Conservation (phyloP, 2,797 vertebrate genomes). For the Pseudocheirus occidentalis region DNA sequence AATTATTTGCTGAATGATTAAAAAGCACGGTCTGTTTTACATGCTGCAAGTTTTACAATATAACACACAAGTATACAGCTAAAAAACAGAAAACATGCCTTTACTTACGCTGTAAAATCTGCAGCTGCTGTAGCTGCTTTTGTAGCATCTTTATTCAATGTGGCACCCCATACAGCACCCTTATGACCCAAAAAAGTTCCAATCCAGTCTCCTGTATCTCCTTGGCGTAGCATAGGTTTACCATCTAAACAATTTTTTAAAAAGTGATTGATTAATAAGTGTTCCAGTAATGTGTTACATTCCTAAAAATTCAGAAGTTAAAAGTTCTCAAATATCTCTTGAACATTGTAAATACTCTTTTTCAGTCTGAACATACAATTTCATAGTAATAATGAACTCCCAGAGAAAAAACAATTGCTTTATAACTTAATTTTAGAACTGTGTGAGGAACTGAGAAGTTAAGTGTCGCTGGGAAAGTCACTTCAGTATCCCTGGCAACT, state of each 20-base stretch:
- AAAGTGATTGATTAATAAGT: slow-evolving; percentile 33
- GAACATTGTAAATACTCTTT: not conserved
- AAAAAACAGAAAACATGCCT: not conserved
- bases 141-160: slow-evolving; percentile 95
- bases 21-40: not conserved
- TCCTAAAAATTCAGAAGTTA: slow-evolving; percentile 16
- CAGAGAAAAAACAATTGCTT: slow-evolving; percentile 18
- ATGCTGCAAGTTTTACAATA: slow-evolving; percentile 7
- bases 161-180: slow-evolving; percentile 99
- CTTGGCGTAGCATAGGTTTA: slow-evolving; percentile 98
- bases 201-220: slow-evolving; percentile 99
- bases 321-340: slow-evolving; percentile 1
- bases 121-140: slow-evolving; percentile 98
- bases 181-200: slow-evolving; percentile 99
- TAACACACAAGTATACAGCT: not conserved
- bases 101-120: slow-evolving; percentile 97
- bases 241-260: slow-evolving; percentile 88
- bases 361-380: not conserved
- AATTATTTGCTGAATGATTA: slow-evolving; percentile 13
- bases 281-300: not conserved
- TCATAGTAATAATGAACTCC: not conserved
- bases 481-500: not conserved
- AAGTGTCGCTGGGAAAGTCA: not conserved
- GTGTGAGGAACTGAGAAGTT: not conserved
- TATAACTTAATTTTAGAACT: not conserved